Evolutionary conservation across 53 echinoderm and acorn worm species (phyloP), one percentile per base, ranked within the genome.

Genomic region (Arbacia lixula): DNA sequence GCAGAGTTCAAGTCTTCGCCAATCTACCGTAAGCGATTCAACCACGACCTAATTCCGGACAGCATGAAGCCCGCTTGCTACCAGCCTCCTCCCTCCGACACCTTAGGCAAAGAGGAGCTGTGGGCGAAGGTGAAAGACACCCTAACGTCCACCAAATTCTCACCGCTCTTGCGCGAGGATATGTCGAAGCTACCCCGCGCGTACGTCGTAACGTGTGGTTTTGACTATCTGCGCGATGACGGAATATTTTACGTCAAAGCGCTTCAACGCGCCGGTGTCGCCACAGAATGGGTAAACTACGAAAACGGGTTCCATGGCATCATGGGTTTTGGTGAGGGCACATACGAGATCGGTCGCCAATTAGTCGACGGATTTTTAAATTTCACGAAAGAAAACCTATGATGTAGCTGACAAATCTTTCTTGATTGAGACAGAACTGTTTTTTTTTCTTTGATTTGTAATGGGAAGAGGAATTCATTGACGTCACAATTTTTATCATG

Each of bases 221-320:
- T 60, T 56, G 96, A 95, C 60, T 36, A 81, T 2, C 65, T 95
- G 22, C 65, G 96, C 17, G 96, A 95, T 76, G 96, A 95, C 25
- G 91, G 96, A 32, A 87, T 89, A 49, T 56, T 95, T 25, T 95
- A 93, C 72, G 91, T 67, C 8, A 78, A 95, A 55, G 76, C 84
- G 30, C 84, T 95, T 14, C 78, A 93, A 52, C 36, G 75, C 41
- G 93, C 91, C 27, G 96, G 89, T 12, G 93, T 91, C 2, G 72
- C 65, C 10, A 89, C 86, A 38, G 84, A 84, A 0, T 77, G 78
- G 74, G 55, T 17, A 2, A 78, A 95, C 54, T 93, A 93, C 38
- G 36, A 69, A 69, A 51, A 53, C 31, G 83, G 72, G 16, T 82
- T 58, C 60, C 82, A 88, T 53, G 83, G 80, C 4, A 83, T 88